Evolutionary conservation across 2,797 vertebrate genomes (phyloP), one percentile per base, ranked within the genome.

Genomic region (Helicolenus hilgendorfi): DNA sequence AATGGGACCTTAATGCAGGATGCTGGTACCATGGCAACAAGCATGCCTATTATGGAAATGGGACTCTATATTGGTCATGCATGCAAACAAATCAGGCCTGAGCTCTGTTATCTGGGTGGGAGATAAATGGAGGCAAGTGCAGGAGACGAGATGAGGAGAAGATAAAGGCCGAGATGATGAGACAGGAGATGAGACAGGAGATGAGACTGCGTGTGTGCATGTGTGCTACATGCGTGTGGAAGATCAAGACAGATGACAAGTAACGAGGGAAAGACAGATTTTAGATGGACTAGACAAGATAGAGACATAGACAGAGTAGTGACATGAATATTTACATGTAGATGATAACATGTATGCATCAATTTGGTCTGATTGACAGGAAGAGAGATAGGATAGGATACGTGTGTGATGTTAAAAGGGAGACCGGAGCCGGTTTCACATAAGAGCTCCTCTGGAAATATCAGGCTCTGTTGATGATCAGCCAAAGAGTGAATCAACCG

Each of bases 1-100:
- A 91, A 88, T 83, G 77, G 67, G 79, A 27, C 80, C 38, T 70
- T 74, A 63, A 82, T 80, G 38, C 62, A 83, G 55, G 83, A 85
- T 86, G 84, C 79, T 49, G 82, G 68, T 87, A n/a, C 90, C 87
- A 94, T 93, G 87, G 91, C 89, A 94, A 93, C 94, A 87, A 86
- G 73, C 14, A 78, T 86, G 83, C 74, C 78, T 70, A 84, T 91
- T 86, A 94, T 89, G 91, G 69, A 92, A 90, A 92, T 85, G 58
- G 62, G 59, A 29, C 55, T 72, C 35, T 72, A 70, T n/a, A 53
- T 79, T 8, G 22, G 77, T 78, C 15, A 77, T 69, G 77, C 85
- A 70, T 83, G 64, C 77, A 91, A 89, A 85, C 78, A 76, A 80
- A 93, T 90, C 83, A 79, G 81, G 79, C 77, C 90, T 41, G 75